Conservation (phyloP, 64 coral and sea anemone species). For the Montipora cactus region DNA sequence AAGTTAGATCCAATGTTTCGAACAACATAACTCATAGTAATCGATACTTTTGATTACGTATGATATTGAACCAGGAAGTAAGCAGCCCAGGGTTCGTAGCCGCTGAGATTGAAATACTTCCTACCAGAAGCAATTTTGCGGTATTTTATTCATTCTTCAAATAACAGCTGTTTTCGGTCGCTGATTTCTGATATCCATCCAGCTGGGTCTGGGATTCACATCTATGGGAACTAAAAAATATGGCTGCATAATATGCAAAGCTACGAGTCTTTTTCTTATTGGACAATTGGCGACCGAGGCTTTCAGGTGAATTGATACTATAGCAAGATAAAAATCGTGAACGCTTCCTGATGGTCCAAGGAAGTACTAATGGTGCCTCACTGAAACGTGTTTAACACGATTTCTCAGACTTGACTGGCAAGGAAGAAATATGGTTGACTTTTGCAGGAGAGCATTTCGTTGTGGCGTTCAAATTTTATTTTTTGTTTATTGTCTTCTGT, state of each 20-base stretch:
- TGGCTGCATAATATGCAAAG: not conserved
- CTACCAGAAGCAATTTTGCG: no score
- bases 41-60: no score
- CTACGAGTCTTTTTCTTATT: conserved; percentile 25
- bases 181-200: no score
- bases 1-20: no score
- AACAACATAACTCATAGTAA: no score
- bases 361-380: not conserved
- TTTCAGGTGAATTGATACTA: not conserved
- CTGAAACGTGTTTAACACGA: not conserved
- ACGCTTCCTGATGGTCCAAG: not conserved
- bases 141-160: no score
- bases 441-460: not conserved
- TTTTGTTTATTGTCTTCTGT: not conserved
- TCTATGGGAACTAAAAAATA: no score
- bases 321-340: conserved; percentile 5
- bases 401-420: not conserved
- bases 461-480: not conserved
- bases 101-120: no score
- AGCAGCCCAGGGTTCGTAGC: no score
- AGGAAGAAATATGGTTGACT: not conserved
- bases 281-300: not conserved
- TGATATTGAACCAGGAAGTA: no score
- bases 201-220: no score
- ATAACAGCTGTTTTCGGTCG: no score